phyloP scores from a whole-genome alignment of 2,888 invertebrate species.

The Mycalesis mineus region DNA sequence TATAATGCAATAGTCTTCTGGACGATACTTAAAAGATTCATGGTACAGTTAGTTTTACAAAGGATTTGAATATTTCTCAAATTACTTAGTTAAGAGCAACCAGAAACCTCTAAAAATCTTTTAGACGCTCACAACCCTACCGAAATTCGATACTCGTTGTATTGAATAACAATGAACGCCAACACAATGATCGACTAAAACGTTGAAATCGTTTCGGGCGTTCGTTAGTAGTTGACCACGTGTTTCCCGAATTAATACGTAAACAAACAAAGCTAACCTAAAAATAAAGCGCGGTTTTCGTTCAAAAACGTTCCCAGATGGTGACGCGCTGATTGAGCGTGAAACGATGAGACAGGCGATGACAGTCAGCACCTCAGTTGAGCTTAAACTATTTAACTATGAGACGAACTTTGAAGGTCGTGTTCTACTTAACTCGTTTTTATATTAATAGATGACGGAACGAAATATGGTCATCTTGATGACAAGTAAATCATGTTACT shows the following conservation, averaged over 20 bases:
- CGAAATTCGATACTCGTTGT: neutral
- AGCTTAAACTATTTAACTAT: neutral
- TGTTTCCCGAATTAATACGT: conserved; percentile 27
- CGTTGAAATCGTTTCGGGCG: conserved; percentile 13
- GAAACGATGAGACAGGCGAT: conserved; percentile 40
- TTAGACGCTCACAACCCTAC: neutral
- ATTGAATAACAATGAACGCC: conserved; percentile 6
- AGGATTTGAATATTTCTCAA: too few relatives aligned
- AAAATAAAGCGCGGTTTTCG: conserved; percentile 29
- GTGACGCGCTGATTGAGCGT: conserved; percentile 49
- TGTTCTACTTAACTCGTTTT: neutral
- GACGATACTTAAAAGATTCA: too few relatives aligned
- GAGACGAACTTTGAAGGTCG: neutral
- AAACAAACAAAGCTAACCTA: conserved; percentile 29
- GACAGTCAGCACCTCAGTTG: conserved; percentile 45
- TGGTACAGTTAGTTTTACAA: too few relatives aligned
- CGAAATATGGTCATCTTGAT: too few relatives aligned
- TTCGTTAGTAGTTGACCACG: conserved; percentile 18
- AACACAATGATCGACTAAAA: conserved; percentile 13
- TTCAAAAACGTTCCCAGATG: conserved; percentile 40
- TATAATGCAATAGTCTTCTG: too few relatives aligned
- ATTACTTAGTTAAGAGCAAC: too few relatives aligned
- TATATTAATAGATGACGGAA: too few relatives aligned
- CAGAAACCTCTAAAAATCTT: neutral
- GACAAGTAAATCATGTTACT: too few relatives aligned